These are phyloP conservation scores for Cephalopachus bancanus DNA, from an alignment of 2,797 vertebrate species.

Conservation along the genomic window DNA sequence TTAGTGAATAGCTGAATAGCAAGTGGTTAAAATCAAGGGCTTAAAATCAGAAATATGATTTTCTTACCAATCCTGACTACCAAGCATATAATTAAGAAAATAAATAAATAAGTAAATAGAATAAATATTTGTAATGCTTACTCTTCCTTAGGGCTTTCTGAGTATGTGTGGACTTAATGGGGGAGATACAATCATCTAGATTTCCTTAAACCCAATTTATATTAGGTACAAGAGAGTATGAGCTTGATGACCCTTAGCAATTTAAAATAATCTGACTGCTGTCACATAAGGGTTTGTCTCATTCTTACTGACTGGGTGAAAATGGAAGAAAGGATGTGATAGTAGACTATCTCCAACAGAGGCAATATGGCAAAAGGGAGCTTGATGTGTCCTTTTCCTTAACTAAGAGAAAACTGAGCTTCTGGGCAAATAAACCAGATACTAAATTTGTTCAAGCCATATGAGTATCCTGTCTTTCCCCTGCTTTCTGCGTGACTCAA, in stretches of 20 bases:
- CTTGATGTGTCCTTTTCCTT: fast-evolving
- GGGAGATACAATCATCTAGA: background rate
- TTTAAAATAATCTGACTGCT: background rate
- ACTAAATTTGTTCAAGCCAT: background rate
- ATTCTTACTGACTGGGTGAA: background rate
- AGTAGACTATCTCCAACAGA: background rate
- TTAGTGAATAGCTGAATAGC: background rate
- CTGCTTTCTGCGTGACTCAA: background rate
- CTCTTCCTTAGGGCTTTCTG: background rate
- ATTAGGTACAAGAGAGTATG: background rate
- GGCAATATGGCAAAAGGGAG: background rate
- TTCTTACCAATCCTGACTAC: background rate
- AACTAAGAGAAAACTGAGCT: background rate
- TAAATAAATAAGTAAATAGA: too few species aligned
- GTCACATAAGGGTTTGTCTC: background rate
- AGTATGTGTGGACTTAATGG: background rate
- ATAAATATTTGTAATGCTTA: background rate
- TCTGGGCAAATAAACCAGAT: background rate
- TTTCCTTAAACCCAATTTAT: background rate
- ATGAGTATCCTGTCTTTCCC: background rate
- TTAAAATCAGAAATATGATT: background rate
- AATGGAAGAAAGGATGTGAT: background rate
- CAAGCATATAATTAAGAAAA: too few species aligned
- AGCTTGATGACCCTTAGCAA: background rate
- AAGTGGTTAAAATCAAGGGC: background rate